Conservation (phyloP, 1,140 invertebrate genomes). For the Drosophila novamexicana region DNA sequence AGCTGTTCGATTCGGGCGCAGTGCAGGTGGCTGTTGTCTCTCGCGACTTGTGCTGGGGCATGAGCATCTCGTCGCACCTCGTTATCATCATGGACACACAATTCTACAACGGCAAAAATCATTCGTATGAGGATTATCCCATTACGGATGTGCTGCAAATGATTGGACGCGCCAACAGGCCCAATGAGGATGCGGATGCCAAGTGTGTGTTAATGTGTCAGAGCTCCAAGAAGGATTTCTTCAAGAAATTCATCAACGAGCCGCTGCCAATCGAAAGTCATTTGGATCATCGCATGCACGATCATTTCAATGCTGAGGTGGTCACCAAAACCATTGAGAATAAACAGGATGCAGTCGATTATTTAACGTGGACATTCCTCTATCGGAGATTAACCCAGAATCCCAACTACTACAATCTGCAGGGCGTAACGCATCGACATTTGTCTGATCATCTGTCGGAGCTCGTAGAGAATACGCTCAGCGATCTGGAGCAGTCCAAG, state of each 20-base stretch:
- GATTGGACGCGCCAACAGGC: constrained; percentile 96
- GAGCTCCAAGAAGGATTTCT: constrained; percentile 99
- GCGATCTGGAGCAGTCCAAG: constrained; percentile 98
- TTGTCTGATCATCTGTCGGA: constrained; percentile 99
- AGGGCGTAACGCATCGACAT: constrained; percentile 98
- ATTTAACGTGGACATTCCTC: constrained; percentile 99
- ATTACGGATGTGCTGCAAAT: constrained; percentile 99
- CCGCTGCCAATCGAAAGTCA: constrained; percentile 99
- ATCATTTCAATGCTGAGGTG: constrained; percentile 99
- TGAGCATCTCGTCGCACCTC: constrained; percentile 95
- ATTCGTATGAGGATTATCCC: constrained; percentile 98
- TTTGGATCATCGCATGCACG: constrained; percentile 98
- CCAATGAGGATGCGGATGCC: constrained; percentile 95
- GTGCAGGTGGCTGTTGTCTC: constrained; percentile 97
- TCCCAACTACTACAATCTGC: constrained; percentile 99
- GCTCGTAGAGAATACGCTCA: constrained; percentile 97
- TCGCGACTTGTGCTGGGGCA: constrained; percentile 95
- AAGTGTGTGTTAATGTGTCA: constrained; percentile 99
- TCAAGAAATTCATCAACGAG: constrained; percentile 99
- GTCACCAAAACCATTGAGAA: constrained; percentile 99
- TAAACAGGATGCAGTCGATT: constrained; percentile 99
- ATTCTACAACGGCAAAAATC: constrained; percentile 97
- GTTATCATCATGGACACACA: constrained; percentile 99
- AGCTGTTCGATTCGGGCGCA: constrained; percentile 96
- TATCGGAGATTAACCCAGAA: constrained; percentile 99